Evolutionary conservation across 1,140 invertebrate species (phyloP).

Genomic region (Homalodisca vitripennis): DNA sequence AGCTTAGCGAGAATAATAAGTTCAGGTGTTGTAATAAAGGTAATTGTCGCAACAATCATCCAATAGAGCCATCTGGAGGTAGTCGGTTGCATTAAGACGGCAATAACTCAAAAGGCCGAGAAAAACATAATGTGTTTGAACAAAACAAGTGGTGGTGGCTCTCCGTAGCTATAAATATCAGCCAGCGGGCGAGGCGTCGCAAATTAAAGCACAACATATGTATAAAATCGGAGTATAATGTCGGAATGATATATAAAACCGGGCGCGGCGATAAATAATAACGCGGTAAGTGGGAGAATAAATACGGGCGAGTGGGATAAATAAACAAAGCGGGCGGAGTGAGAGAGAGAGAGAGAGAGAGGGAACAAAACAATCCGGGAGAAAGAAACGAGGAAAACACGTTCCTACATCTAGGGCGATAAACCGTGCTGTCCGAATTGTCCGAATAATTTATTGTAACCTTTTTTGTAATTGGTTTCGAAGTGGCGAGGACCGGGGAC

Average conservation of each 20-base stretch:
- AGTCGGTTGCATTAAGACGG: neutral
- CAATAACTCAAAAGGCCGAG: constrained; percentile 19
- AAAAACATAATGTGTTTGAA: constrained; percentile 3
- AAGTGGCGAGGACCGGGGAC: too few relatives aligned
- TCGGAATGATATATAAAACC: constrained; percentile 21
- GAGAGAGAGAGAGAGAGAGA: neutral
- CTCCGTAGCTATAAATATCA: constrained; percentile 5
- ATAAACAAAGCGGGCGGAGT: constrained; percentile 5
- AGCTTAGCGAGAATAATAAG: too few relatives aligned
- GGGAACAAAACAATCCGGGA: neutral
- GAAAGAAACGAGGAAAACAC: too few relatives aligned
- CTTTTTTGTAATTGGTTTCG: neutral
- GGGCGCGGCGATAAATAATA: constrained; percentile 11
- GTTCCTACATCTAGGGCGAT: too few relatives aligned
- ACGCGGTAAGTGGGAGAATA: constrained; percentile 17
- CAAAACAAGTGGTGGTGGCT: constrained; percentile 1
- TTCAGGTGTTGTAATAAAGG: too few relatives aligned
- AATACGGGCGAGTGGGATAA: constrained; percentile 8
- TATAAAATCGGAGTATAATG: constrained; percentile 14
- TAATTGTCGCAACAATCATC: too few relatives aligned
- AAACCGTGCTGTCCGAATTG: neutral
- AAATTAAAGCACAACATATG: constrained; percentile 18
- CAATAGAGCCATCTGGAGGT: too few relatives aligned
- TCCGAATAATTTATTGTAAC: constrained; percentile 11
- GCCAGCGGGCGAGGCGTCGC: constrained; percentile 15